These are phyloP conservation scores for Colinus virginianus DNA, from an alignment of 2,113 vertebrate species.

Conservation along the genomic window DNA sequence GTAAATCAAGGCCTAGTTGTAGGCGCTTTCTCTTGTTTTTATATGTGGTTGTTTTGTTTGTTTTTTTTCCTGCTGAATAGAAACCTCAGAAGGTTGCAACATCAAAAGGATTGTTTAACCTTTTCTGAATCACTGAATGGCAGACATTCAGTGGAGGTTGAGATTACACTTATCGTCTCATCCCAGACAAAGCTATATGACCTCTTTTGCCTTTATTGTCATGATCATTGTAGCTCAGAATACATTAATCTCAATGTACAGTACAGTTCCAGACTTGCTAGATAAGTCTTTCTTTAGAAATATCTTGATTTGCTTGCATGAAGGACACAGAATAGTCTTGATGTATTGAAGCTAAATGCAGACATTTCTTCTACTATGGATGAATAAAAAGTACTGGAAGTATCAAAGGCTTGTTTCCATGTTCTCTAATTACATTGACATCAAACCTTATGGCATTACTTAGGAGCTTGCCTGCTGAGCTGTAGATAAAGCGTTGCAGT, in stretches of 20 bases:
- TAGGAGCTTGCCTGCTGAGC: neutral
- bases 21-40: neutral
- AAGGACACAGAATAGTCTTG: neutral
- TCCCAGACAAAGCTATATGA: slow-evolving; percentile 39
- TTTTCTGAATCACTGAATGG: slow-evolving; percentile 31
- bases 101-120: slow-evolving; percentile 20
- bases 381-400: neutral
- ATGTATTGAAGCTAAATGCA: neutral
- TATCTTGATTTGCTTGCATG: neutral
- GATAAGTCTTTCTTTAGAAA: neutral
- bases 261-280: neutral
- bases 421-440: neutral
- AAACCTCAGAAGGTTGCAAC: neutral
- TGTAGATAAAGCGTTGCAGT: neutral
- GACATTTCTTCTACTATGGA: neutral
- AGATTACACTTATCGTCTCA: slow-evolving; percentile 61
- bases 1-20: slow-evolving; percentile 29
- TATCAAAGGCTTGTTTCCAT: fast-evolving
- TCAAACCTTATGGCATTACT: neutral
- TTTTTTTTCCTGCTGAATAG: slow-evolving; percentile 1
- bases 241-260: slow-evolving; percentile 20
- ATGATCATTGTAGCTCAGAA: neutral
- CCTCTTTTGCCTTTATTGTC: slow-evolving; percentile 18
- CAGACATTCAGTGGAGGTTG: neutral
- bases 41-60: neutral